Conservation (phyloP, 2,113 vertebrate genomes). For the Cichladusa arquata region DNA sequence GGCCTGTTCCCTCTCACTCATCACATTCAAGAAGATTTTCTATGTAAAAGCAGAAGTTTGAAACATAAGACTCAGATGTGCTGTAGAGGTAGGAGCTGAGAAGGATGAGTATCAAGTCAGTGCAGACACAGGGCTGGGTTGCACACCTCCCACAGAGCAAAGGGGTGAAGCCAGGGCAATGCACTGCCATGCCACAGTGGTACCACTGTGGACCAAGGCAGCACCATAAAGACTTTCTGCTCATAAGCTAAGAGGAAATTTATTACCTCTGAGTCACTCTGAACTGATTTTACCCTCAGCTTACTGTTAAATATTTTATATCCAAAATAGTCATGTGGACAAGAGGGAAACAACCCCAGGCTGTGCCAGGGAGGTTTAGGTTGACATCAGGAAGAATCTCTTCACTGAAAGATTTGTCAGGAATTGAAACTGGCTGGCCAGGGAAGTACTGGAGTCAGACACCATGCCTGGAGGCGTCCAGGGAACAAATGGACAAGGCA, state of each 20-base stretch:
- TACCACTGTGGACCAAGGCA: neutral
- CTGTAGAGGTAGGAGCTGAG: neutral
- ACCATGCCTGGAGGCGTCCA: neutral
- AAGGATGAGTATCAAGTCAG: neutral
- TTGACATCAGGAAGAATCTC: neutral
- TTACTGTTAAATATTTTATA: neutral
- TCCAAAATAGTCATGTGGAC: neutral
- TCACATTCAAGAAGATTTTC: neutral
- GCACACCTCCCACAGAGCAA: accelerated
- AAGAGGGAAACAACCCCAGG: neutral
- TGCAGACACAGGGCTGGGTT: neutral
- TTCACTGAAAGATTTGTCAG: neutral
- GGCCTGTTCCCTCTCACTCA: neutral
- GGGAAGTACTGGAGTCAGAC: neutral
- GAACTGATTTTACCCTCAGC: neutral
- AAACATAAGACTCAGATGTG: neutral
- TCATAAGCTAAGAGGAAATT: neutral
- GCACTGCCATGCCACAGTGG: neutral
- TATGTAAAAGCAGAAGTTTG: neutral
- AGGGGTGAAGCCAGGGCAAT: neutral
- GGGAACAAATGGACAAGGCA: neutral
- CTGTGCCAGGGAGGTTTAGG: neutral
- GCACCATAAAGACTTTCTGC: neutral
- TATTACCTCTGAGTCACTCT: neutral
- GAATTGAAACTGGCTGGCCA: neutral